Percentiles rank a stretch among this genome's conserved stretches.
Conservation (phyloP, 2,113 vertebrate genomes). For the western clawed frog (Xenopus tropicalis) region UCB_Xtro_10.0 CM004445.2:80116501-80117000, state of each 20-base stretch:
- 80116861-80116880: no score
- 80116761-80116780: constrained; percentile 58
- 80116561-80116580: constrained; percentile 52
- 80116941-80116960: no score
- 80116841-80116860: constrained; percentile 33
- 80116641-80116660: constrained; percentile 53
- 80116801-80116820: constrained; percentile 55
- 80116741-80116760: constrained; percentile 63
- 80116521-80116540: constrained; percentile 52
- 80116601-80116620: background rate
- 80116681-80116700: constrained; percentile 58
- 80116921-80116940: no score
- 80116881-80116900: no score
- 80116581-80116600: no score
- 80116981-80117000: no score
- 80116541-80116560: constrained; percentile 56
- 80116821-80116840: constrained; percentile 63
- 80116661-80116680: constrained; percentile 54
- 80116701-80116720: constrained; percentile 66
- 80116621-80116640: constrained; percentile 44
- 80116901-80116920: no score
- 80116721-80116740: constrained; percentile 73
- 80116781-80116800: constrained; percentile 63
- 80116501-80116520: constrained; percentile 57
- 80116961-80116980: no score